Conservation (phyloP, 2,113 vertebrate species). For the Scomber japonicus region DNA sequence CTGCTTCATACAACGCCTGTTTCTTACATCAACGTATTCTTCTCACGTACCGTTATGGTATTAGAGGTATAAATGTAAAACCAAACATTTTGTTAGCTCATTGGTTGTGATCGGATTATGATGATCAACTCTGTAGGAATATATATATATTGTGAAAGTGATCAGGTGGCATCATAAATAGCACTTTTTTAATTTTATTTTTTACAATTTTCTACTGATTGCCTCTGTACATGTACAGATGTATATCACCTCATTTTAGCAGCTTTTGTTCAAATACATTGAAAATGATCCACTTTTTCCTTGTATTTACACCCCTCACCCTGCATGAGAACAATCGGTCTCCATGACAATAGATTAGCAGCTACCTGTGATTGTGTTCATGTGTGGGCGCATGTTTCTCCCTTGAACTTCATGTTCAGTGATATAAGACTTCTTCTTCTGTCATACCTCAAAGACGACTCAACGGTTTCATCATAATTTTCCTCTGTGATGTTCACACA, state of each 20-base stretch:
- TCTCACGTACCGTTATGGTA: neutral
- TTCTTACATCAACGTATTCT: neutral
- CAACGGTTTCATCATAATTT: conserved; percentile 8
- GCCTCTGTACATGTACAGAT: conserved; percentile 6
- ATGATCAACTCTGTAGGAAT: neutral
- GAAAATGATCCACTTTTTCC: conserved; percentile 23
- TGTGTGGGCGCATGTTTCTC: conserved; percentile 14
- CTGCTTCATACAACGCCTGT: conserved; percentile 3
- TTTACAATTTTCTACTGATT: conserved; percentile 9
- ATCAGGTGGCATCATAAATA: neutral
- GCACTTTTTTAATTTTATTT: conserved; percentile 5
- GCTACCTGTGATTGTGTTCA: conserved; percentile 27
- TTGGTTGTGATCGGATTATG: neutral
- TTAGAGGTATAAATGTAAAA: conserved; percentile 18
- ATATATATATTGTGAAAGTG: neutral
- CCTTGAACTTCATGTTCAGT: conserved; percentile 23
- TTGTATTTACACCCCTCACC: conserved; percentile 16
- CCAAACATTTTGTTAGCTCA: neutral
- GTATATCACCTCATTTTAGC: conserved; percentile 31
- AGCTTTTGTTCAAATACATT: conserved; percentile 10
- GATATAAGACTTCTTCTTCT: conserved; percentile 25
- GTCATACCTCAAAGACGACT: neutral
- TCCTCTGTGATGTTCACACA: neutral
- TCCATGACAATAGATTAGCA: conserved; percentile 67
- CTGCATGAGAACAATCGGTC: conserved; percentile 32